phyloP scores from a whole-genome alignment of 2,113 vertebrate genomes.

The Sturnus vulgaris region DNA sequence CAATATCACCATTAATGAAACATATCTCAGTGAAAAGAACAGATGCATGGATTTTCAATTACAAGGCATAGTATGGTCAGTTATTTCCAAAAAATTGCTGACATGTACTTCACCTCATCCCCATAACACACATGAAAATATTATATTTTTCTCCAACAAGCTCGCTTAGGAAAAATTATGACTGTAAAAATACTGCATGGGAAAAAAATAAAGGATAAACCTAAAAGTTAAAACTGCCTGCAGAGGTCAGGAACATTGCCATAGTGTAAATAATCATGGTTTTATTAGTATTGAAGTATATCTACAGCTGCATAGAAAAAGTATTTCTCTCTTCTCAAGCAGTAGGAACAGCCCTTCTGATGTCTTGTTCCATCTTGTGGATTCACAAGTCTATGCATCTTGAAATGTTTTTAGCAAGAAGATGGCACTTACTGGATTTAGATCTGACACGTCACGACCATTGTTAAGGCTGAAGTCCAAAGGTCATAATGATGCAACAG shows the following conservation, averaged over 20 bases:
- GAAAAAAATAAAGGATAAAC: neutral
- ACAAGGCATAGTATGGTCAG: neutral
- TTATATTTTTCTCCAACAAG: neutral
- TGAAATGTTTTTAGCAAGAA: neutral
- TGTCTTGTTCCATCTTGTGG: neutral
- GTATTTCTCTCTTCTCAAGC: neutral
- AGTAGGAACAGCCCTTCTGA: neutral
- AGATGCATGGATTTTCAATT: neutral
- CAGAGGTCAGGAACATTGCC: neutral
- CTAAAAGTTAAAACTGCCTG: neutral
- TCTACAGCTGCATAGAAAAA: neutral
- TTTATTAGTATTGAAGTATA: neutral
- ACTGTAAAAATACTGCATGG: neutral
- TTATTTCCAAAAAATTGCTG: conserved; percentile 11
- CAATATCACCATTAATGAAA: neutral
- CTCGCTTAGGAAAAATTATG: neutral
- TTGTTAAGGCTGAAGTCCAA: rapidly evolving
- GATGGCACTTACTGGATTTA: rapidly evolving
- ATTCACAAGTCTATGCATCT: neutral
- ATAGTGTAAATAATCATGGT: neutral
- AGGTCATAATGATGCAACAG: neutral
- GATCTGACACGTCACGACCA: rapidly evolving
- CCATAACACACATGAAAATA: neutral
- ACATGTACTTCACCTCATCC: neutral
- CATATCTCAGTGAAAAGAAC: neutral